phyloP scores from a whole-genome alignment of 2,113 vertebrate species.

The Mirounga angustirostris region DNA sequence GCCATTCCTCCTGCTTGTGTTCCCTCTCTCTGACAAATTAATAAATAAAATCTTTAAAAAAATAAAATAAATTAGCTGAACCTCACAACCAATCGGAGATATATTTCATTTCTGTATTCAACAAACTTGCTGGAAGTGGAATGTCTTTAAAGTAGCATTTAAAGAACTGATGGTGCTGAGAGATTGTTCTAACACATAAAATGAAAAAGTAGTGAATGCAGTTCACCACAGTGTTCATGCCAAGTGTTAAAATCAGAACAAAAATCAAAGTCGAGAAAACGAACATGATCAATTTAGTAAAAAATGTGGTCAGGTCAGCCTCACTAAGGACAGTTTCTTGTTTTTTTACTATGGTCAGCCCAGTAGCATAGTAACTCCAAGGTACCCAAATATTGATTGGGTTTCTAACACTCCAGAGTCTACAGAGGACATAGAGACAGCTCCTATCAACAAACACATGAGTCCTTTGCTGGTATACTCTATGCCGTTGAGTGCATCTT shows the following conservation, averaged over 20 bases:
- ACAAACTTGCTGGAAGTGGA: background rate
- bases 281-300: background rate
- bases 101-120: background rate
- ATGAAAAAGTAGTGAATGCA: background rate
- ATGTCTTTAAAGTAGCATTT: constrained; percentile 23
- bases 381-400: constrained; percentile 87
- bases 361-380: constrained; percentile 84
- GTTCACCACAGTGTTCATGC: background rate
- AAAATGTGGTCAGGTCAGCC: background rate
- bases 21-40: too few relatives aligned
- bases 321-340: constrained; percentile 53
- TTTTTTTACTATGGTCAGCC: constrained; percentile 13
- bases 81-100: background rate
- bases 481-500: constrained; percentile 70
- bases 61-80: background rate
- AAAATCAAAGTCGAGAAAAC: constrained; percentile 34
- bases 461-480: constrained; percentile 47
- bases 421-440: constrained; percentile 82
- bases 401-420: constrained; percentile 84
- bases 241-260: background rate
- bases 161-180: constrained; percentile 6
- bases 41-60: too few relatives aligned
- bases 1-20: too few relatives aligned
- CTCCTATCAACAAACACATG: constrained; percentile 85
- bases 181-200: background rate